Conservation (phyloP, 2,113 vertebrate genomes). For the Onychostruthus taczanowskii region DNA sequence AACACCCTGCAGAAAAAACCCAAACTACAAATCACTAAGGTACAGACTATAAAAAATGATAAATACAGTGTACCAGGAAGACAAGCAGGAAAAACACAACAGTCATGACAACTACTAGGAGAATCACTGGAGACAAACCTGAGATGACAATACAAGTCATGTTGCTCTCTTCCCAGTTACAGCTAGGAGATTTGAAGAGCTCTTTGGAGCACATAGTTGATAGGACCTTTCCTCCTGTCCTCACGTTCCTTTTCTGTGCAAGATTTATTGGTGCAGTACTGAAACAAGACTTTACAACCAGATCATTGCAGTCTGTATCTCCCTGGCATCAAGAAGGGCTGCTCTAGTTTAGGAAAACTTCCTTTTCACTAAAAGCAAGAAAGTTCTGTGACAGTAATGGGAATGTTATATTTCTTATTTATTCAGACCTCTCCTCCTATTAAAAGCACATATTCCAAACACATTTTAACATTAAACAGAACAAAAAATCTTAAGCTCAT, state of each 20-base stretch:
- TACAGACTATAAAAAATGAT: not conserved
- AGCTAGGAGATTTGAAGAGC: not conserved
- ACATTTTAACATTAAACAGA: not conserved
- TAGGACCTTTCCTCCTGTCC: not conserved
- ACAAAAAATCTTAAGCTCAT: not conserved
- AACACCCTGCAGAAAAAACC: not conserved
- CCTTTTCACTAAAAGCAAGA: not conserved
- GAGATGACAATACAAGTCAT: not conserved
- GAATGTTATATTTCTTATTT: not conserved
- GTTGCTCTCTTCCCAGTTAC: not conserved
- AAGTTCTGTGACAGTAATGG: not conserved
- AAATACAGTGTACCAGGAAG: not conserved
- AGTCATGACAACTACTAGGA: not conserved
- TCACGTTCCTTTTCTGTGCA: not conserved
- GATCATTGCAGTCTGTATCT: not conserved
- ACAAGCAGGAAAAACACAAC: not conserved
- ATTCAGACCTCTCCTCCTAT: not conserved
- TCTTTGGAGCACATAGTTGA: not conserved
- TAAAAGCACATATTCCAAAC: not conserved
- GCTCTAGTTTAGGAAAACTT: not conserved
- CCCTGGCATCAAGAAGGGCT: not conserved
- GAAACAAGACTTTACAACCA: not conserved
- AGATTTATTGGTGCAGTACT: not conserved
- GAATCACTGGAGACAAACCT: not conserved
- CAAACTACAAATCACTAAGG: not conserved